Evolutionary conservation across 2,113 vertebrate genomes (phyloP).

Genomic region (Plestiodon gilberti): DNA sequence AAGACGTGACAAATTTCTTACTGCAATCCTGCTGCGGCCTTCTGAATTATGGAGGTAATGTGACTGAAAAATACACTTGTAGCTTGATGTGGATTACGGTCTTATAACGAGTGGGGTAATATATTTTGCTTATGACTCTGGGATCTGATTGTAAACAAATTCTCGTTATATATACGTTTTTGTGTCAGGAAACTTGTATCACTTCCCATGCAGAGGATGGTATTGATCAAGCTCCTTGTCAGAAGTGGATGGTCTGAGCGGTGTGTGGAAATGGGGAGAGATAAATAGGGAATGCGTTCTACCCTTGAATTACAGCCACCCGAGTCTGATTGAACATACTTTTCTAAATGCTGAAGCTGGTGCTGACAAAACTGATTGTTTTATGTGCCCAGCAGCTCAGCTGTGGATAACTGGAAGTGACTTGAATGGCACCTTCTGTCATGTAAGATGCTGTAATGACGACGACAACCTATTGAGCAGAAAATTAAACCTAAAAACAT

Average conservation of each 20-base stretch:
- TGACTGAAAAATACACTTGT: neutral
- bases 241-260: neutral
- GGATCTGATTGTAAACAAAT: slow-evolving; percentile 41
- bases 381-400: neutral
- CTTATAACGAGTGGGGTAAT: neutral
- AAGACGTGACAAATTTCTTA: slow-evolving; percentile 29
- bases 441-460: neutral
- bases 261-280: slow-evolving; percentile 16
- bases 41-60: slow-evolving; percentile 35
- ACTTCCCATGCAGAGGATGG: neutral
- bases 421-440: too few relatives aligned
- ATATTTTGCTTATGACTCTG: slow-evolving; percentile 25
- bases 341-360: neutral
- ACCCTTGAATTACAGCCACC: neutral
- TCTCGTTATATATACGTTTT: slow-evolving; percentile 5
- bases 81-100: slow-evolving; percentile 11
- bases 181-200: slow-evolving; percentile 3
- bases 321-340: neutral
- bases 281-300: slow-evolving; percentile 13
- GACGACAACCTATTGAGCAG: too few relatives aligned
- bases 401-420: neutral
- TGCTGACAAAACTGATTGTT: neutral
- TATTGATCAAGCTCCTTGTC: slow-evolving; percentile 30
- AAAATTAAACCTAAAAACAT: too few relatives aligned
- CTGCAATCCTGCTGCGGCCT: neutral